Evolutionary conservation across 2,113 vertebrate genomes (phyloP).

Genomic region (Ploceus nigricollis): DNA sequence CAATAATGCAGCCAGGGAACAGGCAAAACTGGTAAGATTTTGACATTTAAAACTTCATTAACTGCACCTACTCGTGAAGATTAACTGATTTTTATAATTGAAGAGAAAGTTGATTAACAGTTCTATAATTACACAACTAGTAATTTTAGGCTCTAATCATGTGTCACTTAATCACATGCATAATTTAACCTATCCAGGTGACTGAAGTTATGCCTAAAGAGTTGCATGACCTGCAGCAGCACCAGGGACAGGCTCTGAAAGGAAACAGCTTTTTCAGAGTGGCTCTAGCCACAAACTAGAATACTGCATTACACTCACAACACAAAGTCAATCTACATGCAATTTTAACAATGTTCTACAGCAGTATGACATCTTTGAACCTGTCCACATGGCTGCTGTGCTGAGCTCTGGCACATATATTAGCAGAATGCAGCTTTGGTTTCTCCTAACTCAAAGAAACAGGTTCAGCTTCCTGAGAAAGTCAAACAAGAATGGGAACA

Average conservation of each 20-base stretch:
- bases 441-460: background rate
- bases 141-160: constrained; percentile 38
- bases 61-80: background rate
- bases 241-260: background rate
- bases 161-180: background rate
- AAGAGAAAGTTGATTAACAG: constrained; percentile 44
- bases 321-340: background rate
- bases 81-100: constrained; percentile 33
- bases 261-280: background rate
- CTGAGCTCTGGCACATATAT: background rate
- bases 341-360: background rate
- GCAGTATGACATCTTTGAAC: background rate
- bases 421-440: background rate
- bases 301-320: background rate
- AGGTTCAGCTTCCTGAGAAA: background rate
- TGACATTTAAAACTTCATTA: constrained; percentile 8
- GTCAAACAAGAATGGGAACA: background rate
- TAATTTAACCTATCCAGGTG: constrained; percentile 16
- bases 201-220: background rate
- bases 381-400: background rate
- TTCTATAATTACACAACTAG: constrained; percentile 29
- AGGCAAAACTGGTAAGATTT: background rate
- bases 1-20: background rate
- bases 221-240: background rate
- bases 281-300: background rate